These are phyloP conservation scores for Zootoca vivipara DNA, from an alignment of 2,113 vertebrate genomes.

Conservation along the genomic window DNA sequence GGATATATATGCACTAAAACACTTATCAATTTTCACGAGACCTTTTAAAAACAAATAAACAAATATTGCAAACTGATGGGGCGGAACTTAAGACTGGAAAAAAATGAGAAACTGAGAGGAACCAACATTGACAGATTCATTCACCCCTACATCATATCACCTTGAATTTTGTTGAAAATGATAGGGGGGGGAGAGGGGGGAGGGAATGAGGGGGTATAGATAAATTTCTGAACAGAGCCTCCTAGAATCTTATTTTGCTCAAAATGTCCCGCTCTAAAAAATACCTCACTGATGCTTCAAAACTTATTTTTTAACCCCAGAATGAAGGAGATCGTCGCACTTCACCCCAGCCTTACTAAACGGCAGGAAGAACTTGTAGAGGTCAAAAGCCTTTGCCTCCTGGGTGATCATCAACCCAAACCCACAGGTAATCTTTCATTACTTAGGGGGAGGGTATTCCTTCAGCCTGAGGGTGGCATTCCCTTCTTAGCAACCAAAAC, in stretches of 20 bases:
- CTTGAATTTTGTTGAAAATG: neutral
- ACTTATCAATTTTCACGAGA: no score
- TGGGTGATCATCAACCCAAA: neutral
- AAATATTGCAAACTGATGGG: no score
- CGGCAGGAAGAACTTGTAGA: neutral
- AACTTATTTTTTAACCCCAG: neutral
- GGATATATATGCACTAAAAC: no score
- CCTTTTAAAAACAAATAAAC: no score
- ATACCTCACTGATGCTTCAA: neutral
- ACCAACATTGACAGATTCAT: no score
- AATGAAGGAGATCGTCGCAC: slow-evolving; percentile 26
- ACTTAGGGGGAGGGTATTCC: no score
- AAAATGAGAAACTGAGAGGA: no score
- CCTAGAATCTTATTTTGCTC: neutral
- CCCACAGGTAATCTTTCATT: neutral
- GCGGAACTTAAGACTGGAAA: no score
- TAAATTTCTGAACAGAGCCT: neutral
- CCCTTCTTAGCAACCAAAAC: no score
- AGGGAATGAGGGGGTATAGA: neutral
- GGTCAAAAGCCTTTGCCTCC: neutral
- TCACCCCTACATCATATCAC: neutral
- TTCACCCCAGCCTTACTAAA: neutral
- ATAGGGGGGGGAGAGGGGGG: neutral
- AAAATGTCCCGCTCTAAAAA: neutral
- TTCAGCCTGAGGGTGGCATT: no score